Percentiles rank a stretch among this genome's conserved stretches.
Conservation (phyloP, 2,113 vertebrate genomes). For the Ictalurus punctatus region DNA sequence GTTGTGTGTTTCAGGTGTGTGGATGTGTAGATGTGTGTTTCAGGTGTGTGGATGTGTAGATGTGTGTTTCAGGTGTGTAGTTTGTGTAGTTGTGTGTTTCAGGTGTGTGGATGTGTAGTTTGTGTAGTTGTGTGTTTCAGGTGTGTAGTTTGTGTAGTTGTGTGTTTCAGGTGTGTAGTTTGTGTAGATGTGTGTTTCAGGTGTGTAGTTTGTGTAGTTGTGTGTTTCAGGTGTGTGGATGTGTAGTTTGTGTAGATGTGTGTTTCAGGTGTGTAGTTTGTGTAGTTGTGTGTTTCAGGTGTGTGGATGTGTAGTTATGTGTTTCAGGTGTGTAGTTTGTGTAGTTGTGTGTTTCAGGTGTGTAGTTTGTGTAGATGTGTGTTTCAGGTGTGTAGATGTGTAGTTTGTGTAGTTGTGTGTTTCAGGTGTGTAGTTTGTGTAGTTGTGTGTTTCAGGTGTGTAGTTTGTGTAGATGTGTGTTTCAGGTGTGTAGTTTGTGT, state of each 20-base stretch:
- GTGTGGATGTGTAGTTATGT: background rate
- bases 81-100: background rate
- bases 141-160: too few species aligned
- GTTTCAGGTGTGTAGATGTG: too few species aligned
- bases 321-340: background rate
- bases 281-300: background rate
- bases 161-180: background rate
- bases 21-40: background rate
- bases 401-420: background rate
- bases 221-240: background rate
- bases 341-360: background rate
- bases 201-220: background rate
- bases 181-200: background rate
- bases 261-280: background rate
- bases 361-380: background rate
- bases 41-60: background rate
- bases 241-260: background rate
- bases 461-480: background rate
- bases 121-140: background rate
- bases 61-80: background rate
- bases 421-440: too few species aligned
- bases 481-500: background rate
- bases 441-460: background rate
- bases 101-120: background rate
- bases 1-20: background rate